A percentile compares a stretch with the other conserved stretches of the same genome.
phyloP scores from a whole-genome alignment of 2,113 vertebrate species.

The Nannospalax galili region DNA sequence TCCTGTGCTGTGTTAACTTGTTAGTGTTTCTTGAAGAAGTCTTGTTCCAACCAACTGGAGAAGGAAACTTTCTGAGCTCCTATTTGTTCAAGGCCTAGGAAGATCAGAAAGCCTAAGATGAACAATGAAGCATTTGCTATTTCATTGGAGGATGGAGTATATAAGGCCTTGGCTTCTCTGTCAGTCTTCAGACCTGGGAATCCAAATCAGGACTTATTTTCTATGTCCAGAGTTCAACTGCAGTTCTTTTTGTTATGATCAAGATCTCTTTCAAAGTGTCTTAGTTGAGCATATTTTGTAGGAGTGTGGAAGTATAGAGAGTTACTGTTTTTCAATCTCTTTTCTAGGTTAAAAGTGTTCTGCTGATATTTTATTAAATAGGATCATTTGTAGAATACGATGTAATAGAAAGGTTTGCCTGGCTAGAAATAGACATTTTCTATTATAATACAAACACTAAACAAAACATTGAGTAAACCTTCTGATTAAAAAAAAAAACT shows the following conservation, averaged over 20 bases:
- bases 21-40: neutral
- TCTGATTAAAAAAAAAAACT: no score
- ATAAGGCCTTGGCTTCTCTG: neutral
- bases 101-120: neutral
- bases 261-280: neutral
- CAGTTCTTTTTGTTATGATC: neutral
- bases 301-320: neutral
- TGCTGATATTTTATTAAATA: neutral
- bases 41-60: neutral
- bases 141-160: neutral
- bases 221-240: neutral
- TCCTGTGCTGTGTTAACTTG: neutral
- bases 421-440: neutral
- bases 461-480: no score
- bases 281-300: neutral
- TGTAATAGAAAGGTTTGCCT: neutral
- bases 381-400: neutral
- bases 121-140: accelerated
- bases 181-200: neutral
- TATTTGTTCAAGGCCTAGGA: neutral
- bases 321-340: neutral
- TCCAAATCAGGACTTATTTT: neutral
- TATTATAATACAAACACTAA: neutral
- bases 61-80: neutral
- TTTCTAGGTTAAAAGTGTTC: neutral